Evolutionary conservation across 1,140 invertebrate species (phyloP), one percentile per base, ranked within the genome.

Genomic region (Matsumurasca onukii): DNA sequence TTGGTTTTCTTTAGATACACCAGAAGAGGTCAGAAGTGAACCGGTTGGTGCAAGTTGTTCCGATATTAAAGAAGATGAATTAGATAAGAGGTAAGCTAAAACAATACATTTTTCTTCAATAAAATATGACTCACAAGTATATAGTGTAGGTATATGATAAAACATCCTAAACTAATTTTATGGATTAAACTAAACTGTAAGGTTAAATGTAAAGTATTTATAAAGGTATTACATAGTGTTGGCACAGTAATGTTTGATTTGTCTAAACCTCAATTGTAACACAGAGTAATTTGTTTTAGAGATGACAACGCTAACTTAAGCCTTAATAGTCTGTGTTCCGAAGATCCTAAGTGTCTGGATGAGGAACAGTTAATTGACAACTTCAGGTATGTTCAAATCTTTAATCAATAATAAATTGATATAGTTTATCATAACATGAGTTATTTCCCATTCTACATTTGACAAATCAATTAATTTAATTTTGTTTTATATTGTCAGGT

Each of bases 251-350:
- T n/a, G n/a, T n/a, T n/a, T n/a, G n/a, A n/a, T n/a, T n/a, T n/a
- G n/a, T n/a, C n/a, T n/a, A n/a, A n/a, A n/a, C n/a, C n/a, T n/a
- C 34, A 22, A 31, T 3, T 2, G 30, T 64, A 34, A 31, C 31
- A 30, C 15, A 64, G 31, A 31, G 31, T 31, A 31, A 31, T 27
- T 62, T 22, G n/a, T 67, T 67, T 57, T 51, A 67, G 66, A 57
- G 66, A 67, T 57, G 55, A 67, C 31, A 67, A 67, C 22, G 66
- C 66, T 20, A 67, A 67, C 31, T n/a, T 55, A 15, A 57, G 51
- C 34, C n/a, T n/a, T n/a, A n/a, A n/a, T n/a, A n/a, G n/a, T n/a
- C n/a, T 34, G 39, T 22, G 2, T 67, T 17, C 55, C 22, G 30
- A 24, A 5, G 49, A 55, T 3, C 17, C 48, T 27, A 57, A 52